phyloP scores from a whole-genome alignment of 2,888 invertebrate species.

The Syrphus vitripennis region DNA sequence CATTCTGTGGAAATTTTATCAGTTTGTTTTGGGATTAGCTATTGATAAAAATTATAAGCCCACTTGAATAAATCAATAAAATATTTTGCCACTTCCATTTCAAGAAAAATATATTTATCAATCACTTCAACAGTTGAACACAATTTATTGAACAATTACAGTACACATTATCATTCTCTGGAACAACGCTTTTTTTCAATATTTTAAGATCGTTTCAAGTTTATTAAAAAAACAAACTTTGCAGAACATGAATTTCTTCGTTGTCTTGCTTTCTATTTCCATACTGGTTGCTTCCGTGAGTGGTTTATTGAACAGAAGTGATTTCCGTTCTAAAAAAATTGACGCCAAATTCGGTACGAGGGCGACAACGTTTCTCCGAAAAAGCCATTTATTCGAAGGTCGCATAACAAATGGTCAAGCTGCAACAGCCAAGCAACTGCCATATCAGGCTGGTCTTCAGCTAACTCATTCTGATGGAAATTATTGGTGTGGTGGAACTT shows the following conservation, averaged over 20 bases:
- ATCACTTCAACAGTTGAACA: not conserved
- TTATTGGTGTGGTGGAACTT: slow-evolving; percentile 78
- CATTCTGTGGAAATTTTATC: too few species aligned
- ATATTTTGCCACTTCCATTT: not conserved
- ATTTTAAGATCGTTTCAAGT: not conserved
- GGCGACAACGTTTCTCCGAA: not conserved
- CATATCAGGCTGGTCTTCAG: slow-evolving; percentile 76
- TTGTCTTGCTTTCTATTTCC: not conserved
- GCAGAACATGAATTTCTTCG: not conserved
- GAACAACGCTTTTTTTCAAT: not conserved
- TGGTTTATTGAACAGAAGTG: not conserved
- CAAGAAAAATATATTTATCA: not conserved
- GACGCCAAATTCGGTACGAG: not conserved
- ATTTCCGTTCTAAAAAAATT: not conserved
- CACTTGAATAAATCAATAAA: not conserved
- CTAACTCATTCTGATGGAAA: slow-evolving; percentile 66
- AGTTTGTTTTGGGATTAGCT: not conserved
- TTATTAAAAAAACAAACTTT: not conserved
- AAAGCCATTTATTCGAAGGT: slow-evolving; percentile 48
- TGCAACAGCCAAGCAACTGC: slow-evolving; percentile 75
- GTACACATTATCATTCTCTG: not conserved
- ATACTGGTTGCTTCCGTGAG: not conserved
- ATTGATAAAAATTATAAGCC: not conserved
- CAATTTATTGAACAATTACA: not conserved
- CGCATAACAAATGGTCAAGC: slow-evolving; percentile 76